A percentile compares a stretch with the other conserved stretches of the same genome.
These are phyloP conservation scores for Apostichopus japonicus DNA, from an alignment of 35 echinoderm and acorn worm species.

Conservation along the genomic window DNA sequence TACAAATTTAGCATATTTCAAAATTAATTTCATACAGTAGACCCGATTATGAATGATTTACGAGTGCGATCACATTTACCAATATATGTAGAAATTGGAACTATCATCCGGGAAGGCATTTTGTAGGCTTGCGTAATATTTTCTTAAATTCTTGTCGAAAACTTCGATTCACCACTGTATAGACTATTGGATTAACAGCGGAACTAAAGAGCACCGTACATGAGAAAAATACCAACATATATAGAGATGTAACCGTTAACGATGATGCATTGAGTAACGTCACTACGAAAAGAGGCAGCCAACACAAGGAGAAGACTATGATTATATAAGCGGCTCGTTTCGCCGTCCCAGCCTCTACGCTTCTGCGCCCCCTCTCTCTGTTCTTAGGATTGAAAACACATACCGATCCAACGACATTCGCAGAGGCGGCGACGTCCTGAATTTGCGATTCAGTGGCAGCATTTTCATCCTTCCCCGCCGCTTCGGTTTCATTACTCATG, in stretches of 20 bases:
- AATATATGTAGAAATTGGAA: too few relatives aligned
- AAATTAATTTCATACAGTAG: too few relatives aligned
- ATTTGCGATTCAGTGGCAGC: constrained; percentile 21
- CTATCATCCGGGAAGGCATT: neutral
- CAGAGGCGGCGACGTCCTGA: neutral
- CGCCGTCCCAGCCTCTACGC: constrained; percentile 75
- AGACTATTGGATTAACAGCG: constrained; percentile 82
- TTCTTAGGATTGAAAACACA: constrained; percentile 77
- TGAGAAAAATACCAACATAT: constrained; percentile 49
- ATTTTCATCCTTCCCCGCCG: neutral
- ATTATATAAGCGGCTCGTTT: constrained; percentile 90
- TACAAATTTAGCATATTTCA: too few relatives aligned
- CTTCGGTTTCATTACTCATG: neutral
- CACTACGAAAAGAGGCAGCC: constrained; percentile 76
- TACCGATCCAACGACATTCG: constrained; percentile 67
- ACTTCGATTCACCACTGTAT: constrained; percentile 78
- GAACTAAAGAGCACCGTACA: constrained; percentile 72
- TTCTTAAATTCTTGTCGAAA: constrained; percentile 76
- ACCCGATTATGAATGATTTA: too few relatives aligned
- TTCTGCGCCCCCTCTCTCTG: constrained; percentile 62
- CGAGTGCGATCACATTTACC: too few relatives aligned
- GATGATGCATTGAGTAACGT: constrained; percentile 24
- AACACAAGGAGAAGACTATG: constrained; percentile 76
- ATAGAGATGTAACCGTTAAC: neutral
- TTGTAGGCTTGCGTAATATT: constrained; percentile 35